Base-by-base conservation (phyloP, 2,113 vertebrate species). In the Pyxicephalus adspersus region DNA sequence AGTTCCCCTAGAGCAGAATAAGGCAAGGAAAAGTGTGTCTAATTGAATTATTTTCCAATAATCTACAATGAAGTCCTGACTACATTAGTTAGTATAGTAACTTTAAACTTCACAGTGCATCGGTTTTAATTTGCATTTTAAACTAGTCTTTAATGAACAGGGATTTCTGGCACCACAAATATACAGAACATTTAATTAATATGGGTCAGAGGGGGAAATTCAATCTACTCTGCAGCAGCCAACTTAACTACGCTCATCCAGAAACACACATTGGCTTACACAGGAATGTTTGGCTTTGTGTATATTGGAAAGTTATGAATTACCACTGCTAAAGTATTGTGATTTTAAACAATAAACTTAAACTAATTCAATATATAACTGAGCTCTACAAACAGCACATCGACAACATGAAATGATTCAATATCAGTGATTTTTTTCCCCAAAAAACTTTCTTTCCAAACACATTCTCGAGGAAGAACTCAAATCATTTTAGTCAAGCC, bases 311-410 rank as follows among this genome's bases (percentile, higher is more conserved):
- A 28, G 26, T 28, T 55, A 55, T 55, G 51, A 55, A 72, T 72
- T 29, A 31, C 51, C 29, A 18, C 19, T 55, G 51, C 34, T 72
- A 28, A 19, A 72, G 67, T 54, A 25, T 71, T 71, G 67, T 71
- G 26, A 72, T 31, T 55, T 72, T 55, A 72, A 72, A 72, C 51
- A 72, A 72, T 72, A 55, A 72, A 72, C 51, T 57, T 72, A 0
- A 55, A n/a, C 51, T 72, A 55, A 72, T 72, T 55, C 51, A 72
- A 31, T 57, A 55, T 55, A 28, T 20, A 72, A n/a, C 51, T 25
- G 19, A 26, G 25, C 50, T 71, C 50, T 71, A 9, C 45, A 72
- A 72, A 72, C 22, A 58, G 20, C 57, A 23, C 57, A 58, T 55
- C 19, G 19, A 72, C 51, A 57, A 31, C 68, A 29, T 57, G 31